phyloP scores from a whole-genome alignment of 2,888 invertebrate species.

The Drosophila flavopinicola region DNA sequence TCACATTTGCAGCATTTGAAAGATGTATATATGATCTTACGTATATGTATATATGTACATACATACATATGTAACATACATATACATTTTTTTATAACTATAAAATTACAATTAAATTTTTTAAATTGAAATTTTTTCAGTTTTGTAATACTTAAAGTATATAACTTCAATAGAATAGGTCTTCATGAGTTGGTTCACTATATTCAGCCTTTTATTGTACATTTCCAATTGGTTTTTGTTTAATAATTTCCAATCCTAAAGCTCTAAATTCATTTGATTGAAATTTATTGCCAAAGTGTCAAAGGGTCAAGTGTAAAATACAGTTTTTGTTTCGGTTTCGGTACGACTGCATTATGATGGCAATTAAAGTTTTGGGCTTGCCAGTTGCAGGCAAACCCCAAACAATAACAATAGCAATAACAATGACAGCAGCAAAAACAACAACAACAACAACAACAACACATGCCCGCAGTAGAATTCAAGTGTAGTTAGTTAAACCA shows the following conservation, averaged over 20 bases:
- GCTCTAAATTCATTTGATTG: conserved; percentile 22
- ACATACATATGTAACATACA: too few species aligned
- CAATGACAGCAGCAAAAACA: conserved; percentile 12
- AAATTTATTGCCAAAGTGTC: conserved; percentile 49
- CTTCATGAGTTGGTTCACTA: neutral
- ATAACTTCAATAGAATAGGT: neutral
- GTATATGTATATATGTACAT: too few species aligned
- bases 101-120: too few species aligned
- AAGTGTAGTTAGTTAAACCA: conserved; percentile 79
- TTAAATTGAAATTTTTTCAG: too few species aligned
- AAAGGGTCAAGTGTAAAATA: conserved; percentile 41
- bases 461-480: conserved; percentile 57
- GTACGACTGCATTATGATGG: conserved; percentile 26
- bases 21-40: too few species aligned
- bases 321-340: conserved; percentile 19
- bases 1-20: too few species aligned
- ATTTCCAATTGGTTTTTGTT: neutral
- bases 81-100: too few species aligned
- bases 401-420: conserved; percentile 44
- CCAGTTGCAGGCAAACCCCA: conserved; percentile 22
- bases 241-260: neutral
- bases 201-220: neutral
- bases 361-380: conserved; percentile 42
- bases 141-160: too few species aligned
- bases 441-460: conserved; percentile 19